phyloP scores from a whole-genome alignment of 1,140 invertebrate species.

The Papilio polytes region DNA sequence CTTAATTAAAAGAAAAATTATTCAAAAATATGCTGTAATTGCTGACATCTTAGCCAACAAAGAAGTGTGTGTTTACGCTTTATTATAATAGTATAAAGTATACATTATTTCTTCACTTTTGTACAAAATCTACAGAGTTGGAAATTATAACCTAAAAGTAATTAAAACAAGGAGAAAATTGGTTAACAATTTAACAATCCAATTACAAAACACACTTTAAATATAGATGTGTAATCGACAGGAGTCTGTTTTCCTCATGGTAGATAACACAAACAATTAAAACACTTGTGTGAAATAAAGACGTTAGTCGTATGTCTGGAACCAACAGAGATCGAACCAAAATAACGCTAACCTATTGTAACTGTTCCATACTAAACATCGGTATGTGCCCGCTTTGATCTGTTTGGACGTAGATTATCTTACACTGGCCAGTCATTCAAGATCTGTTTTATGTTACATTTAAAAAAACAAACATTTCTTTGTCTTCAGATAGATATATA shows the following conservation, averaged over 20 bases:
- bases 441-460: constrained; percentile 32
- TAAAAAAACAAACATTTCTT: constrained; percentile 18
- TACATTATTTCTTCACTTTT: no score
- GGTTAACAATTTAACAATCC: no score
- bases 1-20: no score
- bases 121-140: no score
- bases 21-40: no score
- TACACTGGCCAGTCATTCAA: constrained; percentile 48
- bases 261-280: constrained; percentile 26
- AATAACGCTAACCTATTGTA: constrained; percentile 72
- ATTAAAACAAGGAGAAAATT: no score
- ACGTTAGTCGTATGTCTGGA: constrained; percentile 47
- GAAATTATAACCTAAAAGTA: no score
- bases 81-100: no score
- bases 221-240: neutral
- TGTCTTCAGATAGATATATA: constrained; percentile 10
- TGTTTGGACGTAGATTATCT: constrained; percentile 42
- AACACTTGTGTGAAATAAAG: constrained; percentile 33
- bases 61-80: no score
- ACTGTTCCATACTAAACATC: constrained; percentile 42
- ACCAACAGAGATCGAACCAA: constrained; percentile 59
- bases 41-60: no score
- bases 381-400: constrained; percentile 48
- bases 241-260: neutral
- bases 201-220: neutral